phyloP scores from a whole-genome alignment of 1,140 invertebrate species.

The Nebria ingens region DNA sequence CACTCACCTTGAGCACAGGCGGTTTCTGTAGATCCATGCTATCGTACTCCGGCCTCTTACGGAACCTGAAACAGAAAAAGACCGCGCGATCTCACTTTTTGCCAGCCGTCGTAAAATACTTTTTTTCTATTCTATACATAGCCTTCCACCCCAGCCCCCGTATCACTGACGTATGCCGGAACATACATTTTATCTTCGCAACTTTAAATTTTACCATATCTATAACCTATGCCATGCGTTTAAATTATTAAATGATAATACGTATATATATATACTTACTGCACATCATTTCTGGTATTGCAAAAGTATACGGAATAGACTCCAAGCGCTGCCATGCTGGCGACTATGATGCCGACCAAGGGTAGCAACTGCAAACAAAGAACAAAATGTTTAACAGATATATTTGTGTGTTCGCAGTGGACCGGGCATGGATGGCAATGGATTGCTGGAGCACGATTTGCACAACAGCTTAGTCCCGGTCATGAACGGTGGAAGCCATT shows the following conservation, averaged over 20 bases:
- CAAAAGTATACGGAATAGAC: constrained; percentile 24
- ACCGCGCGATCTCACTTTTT: constrained; percentile 33
- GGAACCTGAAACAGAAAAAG: constrained; percentile 24
- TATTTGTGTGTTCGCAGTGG: neutral
- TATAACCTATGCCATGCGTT: too few relatives aligned
- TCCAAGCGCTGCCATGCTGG: constrained; percentile 16
- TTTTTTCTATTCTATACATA: neutral
- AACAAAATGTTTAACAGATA: constrained; percentile 16
- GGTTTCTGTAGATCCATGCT: constrained; percentile 36
- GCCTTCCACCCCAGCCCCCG: too few relatives aligned
- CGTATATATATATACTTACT: constrained; percentile 27
- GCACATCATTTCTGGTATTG: constrained; percentile 31
- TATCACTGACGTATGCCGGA: too few relatives aligned
- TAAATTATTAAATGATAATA: neutral
- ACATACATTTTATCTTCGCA: too few relatives aligned
- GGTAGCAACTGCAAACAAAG: constrained; percentile 32
- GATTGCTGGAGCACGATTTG: constrained; percentile 47
- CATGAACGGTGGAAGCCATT: constrained; percentile 45
- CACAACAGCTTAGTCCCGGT: constrained; percentile 48
- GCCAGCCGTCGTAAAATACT: constrained; percentile 29
- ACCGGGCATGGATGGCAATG: constrained; percentile 34
- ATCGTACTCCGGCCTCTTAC: constrained; percentile 20
- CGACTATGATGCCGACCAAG: constrained; percentile 21
- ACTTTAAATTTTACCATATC: too few relatives aligned
- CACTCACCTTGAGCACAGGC: constrained; percentile 35